Base-by-base conservation (phyloP, 2,113 vertebrate species). In the Scatophagus argus region DNA sequence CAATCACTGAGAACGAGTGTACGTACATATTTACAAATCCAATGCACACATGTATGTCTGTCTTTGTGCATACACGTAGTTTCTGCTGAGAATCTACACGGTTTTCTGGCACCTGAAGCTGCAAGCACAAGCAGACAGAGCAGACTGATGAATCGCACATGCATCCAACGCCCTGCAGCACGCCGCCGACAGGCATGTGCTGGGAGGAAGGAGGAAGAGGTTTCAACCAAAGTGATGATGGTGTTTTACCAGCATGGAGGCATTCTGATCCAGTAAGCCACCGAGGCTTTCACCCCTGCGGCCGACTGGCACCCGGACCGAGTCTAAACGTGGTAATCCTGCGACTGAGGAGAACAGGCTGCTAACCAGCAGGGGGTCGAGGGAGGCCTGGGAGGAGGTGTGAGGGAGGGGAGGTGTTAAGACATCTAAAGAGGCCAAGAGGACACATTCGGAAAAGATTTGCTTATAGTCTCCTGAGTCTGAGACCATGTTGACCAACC, bases 301-400 rank as follows among this genome's bases (percentile, higher is more conserved):
- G 94, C 96, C 95, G 93, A 96, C 93, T 84, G 96, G 95, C 95
- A 96, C 95, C 91, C 94, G 96, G 68, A 96, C 92, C 92, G 95
- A 96, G 89, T 95, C 96, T 95, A 96, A 95, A 91, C 93, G 95
- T 49, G 95, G 93, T 94, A 96, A 94, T 93, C 95, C 96, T 88
- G 96, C 96, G 95, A 96, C 93, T 91, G 95, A 95, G 94, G 96
- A 95, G 93, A 96, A 96, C 93, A 97, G 95, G 94, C 96, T 96
- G 95, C 96, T 94, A 92, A 97, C 93, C 95, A 97, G 97, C 96
- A 97, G 94, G 89, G 96, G 96, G 93, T 95, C 96, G 94, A 96
- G 96, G 96, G 96, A 96, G 95, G 95, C 96, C 97, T 98, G 95
- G 91, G 95, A 94, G 75, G 95, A 93, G 94, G 95, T n/a, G 74